Conservation (phyloP, 2,113 vertebrate species). For the Caranx melampygus region DNA sequence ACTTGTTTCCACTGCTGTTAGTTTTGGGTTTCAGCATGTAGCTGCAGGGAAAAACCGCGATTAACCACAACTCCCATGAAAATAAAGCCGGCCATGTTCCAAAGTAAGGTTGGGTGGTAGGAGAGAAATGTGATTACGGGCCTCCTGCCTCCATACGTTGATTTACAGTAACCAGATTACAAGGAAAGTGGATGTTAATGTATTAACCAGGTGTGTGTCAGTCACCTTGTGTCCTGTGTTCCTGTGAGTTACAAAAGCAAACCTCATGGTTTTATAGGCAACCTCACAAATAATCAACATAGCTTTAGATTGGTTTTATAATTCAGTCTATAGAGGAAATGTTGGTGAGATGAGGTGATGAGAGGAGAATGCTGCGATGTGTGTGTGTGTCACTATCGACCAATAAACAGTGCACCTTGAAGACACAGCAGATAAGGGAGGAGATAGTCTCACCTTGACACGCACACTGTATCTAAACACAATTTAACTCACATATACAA, state of each 20-base stretch:
- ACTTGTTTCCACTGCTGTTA: too few species aligned
- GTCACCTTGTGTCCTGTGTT: background rate
- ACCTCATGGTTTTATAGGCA: too few species aligned
- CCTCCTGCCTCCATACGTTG: too few species aligned
- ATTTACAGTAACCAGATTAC: background rate
- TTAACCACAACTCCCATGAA: too few species aligned
- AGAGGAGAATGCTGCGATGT: background rate
- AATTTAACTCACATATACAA: conserved; percentile 4
- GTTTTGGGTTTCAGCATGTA: too few species aligned
- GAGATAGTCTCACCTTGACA: conserved; percentile 78
- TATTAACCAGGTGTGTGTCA: background rate
- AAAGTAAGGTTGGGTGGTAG: too few species aligned
- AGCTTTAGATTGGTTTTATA: background rate
- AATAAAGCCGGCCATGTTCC: too few species aligned
- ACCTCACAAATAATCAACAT: too few species aligned
- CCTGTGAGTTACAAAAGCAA: too few species aligned
- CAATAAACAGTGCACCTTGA: conserved; percentile 74
- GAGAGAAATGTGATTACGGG: too few species aligned
- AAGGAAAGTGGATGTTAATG: background rate
- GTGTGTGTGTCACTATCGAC: conserved; percentile 62
- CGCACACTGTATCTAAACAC: conserved; percentile 61
- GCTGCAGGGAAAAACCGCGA: too few species aligned
- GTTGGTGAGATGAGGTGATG: background rate
- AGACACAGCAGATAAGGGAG: conserved; percentile 76
- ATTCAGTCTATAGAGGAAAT: background rate